Evolutionary conservation across 1,140 invertebrate genomes (phyloP).

Genomic region (Neotoxoptera formosana): DNA sequence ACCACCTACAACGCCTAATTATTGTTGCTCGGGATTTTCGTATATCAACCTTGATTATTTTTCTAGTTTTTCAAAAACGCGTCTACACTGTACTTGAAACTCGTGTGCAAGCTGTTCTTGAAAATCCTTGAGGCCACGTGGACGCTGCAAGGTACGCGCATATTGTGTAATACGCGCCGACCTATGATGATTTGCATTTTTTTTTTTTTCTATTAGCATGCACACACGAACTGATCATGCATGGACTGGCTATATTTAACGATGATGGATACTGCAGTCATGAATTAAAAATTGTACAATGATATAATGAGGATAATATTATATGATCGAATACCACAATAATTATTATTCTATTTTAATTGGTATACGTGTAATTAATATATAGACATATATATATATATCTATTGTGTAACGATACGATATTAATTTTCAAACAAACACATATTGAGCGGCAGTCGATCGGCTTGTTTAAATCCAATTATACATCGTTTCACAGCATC

Average conservation of each 20-base stretch:
- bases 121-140: background rate
- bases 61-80: background rate
- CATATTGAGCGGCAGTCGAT: background rate
- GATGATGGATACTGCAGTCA: background rate
- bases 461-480: background rate
- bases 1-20: background rate
- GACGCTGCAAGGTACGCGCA: no score
- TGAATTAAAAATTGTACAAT: background rate
- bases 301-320: background rate
- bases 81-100: background rate
- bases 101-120: background rate
- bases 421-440: background rate
- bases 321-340: background rate
- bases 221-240: background rate
- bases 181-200: background rate
- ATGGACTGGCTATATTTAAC: background rate
- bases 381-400: no score
- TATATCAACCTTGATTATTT: background rate
- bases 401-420: background rate
- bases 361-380: no score
- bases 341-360: background rate
- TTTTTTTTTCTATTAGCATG: background rate
- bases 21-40: background rate
- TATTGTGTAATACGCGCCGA: background rate
- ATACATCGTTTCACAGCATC: slow-evolving; percentile 20